phyloP scores from a whole-genome alignment of 2,888 invertebrate species.

The Campopleginae sp. region DNA sequence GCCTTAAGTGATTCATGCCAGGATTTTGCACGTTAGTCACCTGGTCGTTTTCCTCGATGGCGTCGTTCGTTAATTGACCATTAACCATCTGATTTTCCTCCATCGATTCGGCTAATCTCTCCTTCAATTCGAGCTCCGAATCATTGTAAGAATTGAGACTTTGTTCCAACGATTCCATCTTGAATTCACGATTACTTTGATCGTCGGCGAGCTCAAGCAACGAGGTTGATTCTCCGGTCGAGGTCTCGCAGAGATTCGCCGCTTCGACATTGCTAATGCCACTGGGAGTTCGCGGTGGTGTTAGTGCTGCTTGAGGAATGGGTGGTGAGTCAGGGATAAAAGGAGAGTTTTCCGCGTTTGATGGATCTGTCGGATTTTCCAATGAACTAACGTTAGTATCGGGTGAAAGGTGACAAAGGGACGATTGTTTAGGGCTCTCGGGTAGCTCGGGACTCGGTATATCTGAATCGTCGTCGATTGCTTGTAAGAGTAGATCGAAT shows the following conservation, averaged over 20 bases:
- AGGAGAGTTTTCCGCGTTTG: slow-evolving; percentile 11
- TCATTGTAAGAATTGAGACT: slow-evolving; percentile 77
- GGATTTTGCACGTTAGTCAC: slow-evolving; percentile 76
- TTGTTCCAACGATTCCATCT: slow-evolving; percentile 76
- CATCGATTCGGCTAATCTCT: slow-evolving; percentile 76
- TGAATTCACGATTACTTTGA: slow-evolving; percentile 75
- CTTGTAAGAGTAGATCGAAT: slow-evolving; percentile 22
- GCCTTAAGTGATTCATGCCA: slow-evolving; percentile 77
- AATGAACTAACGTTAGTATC: slow-evolving; percentile 7
- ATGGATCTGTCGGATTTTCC: slow-evolving; percentile 31
- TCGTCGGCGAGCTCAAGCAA: slow-evolving; percentile 70
- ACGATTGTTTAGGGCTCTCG: slow-evolving; percentile 28
- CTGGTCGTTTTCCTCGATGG: slow-evolving; percentile 78
- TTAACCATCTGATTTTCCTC: slow-evolving; percentile 72
- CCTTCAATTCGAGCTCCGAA: slow-evolving; percentile 78
- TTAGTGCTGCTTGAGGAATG: slow-evolving; percentile 55
- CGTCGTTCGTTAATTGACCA: slow-evolving; percentile 66
- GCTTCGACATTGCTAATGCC: slow-evolving; percentile 38
- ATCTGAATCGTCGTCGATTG: slow-evolving; percentile 31
- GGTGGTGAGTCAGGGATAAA: slow-evolving; percentile 22
- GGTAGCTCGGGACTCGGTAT: slow-evolving; percentile 31
- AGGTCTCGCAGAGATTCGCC: slow-evolving; percentile 20
- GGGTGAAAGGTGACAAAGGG: background rate
- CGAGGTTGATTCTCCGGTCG: slow-evolving; percentile 51
- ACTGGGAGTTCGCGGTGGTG: slow-evolving; percentile 75